Evolutionary conservation across 1,140 invertebrate genomes (phyloP), one percentile per base, ranked within the genome.

Genomic region (Aplysia californica): DNA sequence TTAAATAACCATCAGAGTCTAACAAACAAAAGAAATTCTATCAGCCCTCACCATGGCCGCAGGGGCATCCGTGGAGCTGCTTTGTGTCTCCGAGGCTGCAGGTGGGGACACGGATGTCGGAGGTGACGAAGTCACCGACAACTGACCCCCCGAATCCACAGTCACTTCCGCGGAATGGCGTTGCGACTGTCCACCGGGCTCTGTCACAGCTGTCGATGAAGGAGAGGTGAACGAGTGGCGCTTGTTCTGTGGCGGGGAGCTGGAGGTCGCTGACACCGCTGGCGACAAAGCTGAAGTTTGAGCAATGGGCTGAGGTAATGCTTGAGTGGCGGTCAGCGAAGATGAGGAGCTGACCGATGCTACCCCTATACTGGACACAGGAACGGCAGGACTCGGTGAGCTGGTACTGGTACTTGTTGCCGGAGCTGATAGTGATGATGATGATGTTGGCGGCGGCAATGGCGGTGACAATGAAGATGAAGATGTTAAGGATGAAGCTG

Each of bases 181-280:
- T 18, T 41, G 77, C 21, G 26, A 35, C 29, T 31, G 5, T 10
- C 38, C 35, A 36, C 20, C 41, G 18, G 56, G 23, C 21, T 41
- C n/a, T 1, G 56, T 1, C 41, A 58, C 29, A 2, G 56, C 2
- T 6, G 66, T 50, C 5, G 23, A n/a, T 29, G 76, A 35, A 10
- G 77, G 35, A 5, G 72, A 70, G 33, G 78, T 80, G 26, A 76
- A 74, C 23, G 80, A 82, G 50, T 82, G 80, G 20, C 80, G 78
- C 38, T 79, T 82, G 71, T 75, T 76, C 18, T 41, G 38, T 31
- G 59, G 35, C 4, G 23, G 23, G 6, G 39, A 2, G 38, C 69
- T 39, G 29, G 26, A 1, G n/a, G 56, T 29, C n/a, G 70, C 21
- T 3, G 31, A 26, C 21, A 73, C 69, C 31, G 5, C 59, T 35